A percentile compares a stretch with the other conserved stretches of the same genome.
Evolutionary conservation across 1,140 invertebrate genomes (phyloP).

Genomic region (Yoshiicerus persimilis): DNA sequence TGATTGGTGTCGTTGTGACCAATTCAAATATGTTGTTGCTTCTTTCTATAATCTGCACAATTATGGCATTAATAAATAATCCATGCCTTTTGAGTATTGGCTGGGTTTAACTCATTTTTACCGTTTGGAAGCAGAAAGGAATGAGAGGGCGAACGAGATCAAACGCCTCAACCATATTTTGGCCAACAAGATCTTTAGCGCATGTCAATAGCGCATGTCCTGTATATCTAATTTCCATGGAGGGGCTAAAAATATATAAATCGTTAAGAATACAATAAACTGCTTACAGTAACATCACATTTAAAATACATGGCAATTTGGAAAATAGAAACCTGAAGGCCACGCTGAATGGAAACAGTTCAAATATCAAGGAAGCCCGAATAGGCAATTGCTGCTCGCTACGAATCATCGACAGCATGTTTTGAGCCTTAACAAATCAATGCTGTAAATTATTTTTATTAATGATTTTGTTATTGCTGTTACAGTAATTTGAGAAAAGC

Average conservation of each 20-base stretch:
- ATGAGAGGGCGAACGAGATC: conserved; percentile 86
- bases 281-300: background rate
- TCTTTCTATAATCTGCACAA: conserved; percentile 79
- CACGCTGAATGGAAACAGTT: conserved; percentile 97
- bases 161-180: conserved; percentile 88
- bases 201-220: conserved; percentile 91
- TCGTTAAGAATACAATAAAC: conserved; percentile 53
- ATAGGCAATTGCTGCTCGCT: conserved; percentile 85
- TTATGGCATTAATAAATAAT: conserved; percentile 24
- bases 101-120: conserved; percentile 54
- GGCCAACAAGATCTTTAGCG: conserved; percentile 79
- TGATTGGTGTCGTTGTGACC: conserved; percentile 65
- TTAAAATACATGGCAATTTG: background rate
- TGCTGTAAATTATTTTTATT: too few species aligned
- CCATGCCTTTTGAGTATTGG: background rate
- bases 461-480: too few species aligned
- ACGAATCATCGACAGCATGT: conserved; percentile 69
- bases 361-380: conserved; percentile 84
- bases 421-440: conserved; percentile 62
- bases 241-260: conserved; percentile 66
- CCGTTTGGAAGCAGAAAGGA: conserved; percentile 89
- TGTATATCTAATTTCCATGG: conserved; percentile 85
- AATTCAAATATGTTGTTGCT: conserved; percentile 96
- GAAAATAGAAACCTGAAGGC: conserved; percentile 75
- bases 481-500: too few species aligned